Percentiles rank a stretch among this genome's conserved stretches.
These are phyloP conservation scores for Drosophila mercatorum DNA, from an alignment of 2,888 invertebrate genomes.

Conservation along the genomic window DNA sequence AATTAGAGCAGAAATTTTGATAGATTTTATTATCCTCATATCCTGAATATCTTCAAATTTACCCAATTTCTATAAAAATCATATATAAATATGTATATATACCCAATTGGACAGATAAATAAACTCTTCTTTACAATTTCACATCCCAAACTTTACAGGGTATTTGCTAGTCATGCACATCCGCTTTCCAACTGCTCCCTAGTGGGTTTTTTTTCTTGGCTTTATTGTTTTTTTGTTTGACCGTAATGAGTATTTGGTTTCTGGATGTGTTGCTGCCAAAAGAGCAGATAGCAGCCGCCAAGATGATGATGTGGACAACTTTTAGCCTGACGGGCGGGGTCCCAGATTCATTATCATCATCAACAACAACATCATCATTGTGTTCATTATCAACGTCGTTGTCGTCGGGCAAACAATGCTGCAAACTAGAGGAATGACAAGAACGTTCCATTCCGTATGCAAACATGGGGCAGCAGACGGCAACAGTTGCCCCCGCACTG, in stretches of 20 bases:
- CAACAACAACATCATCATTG: not conserved
- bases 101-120: not conserved
- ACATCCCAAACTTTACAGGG: not conserved
- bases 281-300: constrained; percentile 31
- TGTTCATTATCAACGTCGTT: constrained; percentile 14
- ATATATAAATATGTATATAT: not conserved
- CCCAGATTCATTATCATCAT: constrained; percentile 2
- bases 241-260: constrained; percentile 62
- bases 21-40: too few species aligned
- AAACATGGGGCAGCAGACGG: constrained; percentile 37
- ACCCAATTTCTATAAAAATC: not conserved
- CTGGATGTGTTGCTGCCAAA: constrained; percentile 28
- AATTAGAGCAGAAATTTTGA: too few species aligned
- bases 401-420: constrained; percentile 35
- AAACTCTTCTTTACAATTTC: not conserved
- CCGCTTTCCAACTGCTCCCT: not conserved
- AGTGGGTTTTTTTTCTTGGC: constrained; percentile 5
- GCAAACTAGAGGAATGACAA: constrained; percentile 52
- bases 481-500: constrained; percentile 13
- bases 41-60: too few species aligned
- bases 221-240: constrained; percentile 22
- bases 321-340: constrained; percentile 24
- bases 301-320: constrained; percentile 27
- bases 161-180: constrained; percentile 12
- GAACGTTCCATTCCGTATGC: constrained; percentile 54